Evolutionary conservation across 1,140 invertebrate genomes (phyloP).

Genomic region (Megathymus violae): DNA sequence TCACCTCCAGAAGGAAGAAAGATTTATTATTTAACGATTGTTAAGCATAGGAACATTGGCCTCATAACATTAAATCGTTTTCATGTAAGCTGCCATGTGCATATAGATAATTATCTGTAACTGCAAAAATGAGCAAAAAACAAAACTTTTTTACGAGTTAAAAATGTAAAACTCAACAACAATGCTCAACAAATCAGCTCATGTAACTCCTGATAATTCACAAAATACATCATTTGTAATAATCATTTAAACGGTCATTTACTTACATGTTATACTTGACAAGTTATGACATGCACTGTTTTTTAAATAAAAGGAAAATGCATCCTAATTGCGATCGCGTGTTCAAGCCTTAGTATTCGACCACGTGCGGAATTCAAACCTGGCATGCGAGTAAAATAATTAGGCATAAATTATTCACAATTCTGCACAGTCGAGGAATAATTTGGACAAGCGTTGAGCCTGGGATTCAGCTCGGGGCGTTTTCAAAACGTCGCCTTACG

Average conservation of each 20-base stretch:
- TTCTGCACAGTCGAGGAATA: constrained; percentile 31
- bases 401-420: constrained; percentile 39
- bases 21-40: no score
- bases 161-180: neutral
- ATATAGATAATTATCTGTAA: no score
- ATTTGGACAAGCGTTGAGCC: constrained; percentile 29
- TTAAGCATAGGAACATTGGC: no score
- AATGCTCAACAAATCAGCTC: neutral
- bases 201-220: neutral
- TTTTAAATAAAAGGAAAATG: constrained; percentile 25
- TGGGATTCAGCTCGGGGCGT: constrained; percentile 31
- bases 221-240: neutral
- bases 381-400: constrained; percentile 34
- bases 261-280: neutral
- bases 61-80: no score
- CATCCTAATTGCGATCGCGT: constrained; percentile 32
- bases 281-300: constrained; percentile 9
- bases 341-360: constrained; percentile 23
- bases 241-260: constrained; percentile 13
- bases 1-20: no score
- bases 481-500: constrained; percentile 28
- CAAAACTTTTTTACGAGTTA: neutral
- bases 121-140: neutral
- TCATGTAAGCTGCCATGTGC: no score
- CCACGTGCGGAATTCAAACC: constrained; percentile 38